Percentiles rank a stretch among this genome's conserved stretches.
These are phyloP conservation scores for Diuraphis noxia DNA, from an alignment of 1,140 invertebrate genomes.

Conservation along the genomic window DNA sequence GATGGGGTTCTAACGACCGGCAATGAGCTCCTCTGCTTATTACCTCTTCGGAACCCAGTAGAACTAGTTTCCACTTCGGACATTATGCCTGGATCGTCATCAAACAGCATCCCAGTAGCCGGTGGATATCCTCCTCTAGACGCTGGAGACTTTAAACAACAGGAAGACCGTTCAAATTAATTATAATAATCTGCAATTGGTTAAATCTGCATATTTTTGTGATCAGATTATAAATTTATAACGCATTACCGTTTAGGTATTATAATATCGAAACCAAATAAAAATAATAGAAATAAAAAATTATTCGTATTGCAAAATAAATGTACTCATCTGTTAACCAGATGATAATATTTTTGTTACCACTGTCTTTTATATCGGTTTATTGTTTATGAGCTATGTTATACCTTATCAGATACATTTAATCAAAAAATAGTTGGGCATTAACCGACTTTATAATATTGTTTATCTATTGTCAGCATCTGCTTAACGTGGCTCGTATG, in stretches of 20 bases:
- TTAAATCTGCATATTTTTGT: background rate
- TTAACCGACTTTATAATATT: no score
- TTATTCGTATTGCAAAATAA: background rate
- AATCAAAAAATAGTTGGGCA: no score
- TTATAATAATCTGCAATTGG: background rate
- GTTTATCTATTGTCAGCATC: no score
- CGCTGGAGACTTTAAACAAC: slow-evolving; percentile 67
- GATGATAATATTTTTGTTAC: no score
- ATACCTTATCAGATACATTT: no score
- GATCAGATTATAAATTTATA: background rate
- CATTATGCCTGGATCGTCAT: slow-evolving; percentile 96
- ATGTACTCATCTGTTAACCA: background rate
- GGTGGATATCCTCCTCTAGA: slow-evolving; percentile 74
- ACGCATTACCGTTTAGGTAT: background rate
- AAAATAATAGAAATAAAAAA: background rate
- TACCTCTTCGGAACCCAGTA: slow-evolving; percentile 85
- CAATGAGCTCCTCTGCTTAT: slow-evolving; percentile 86
- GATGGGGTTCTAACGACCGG: slow-evolving; percentile 93
- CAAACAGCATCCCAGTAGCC: slow-evolving; percentile 76
- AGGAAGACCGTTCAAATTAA: slow-evolving; percentile 50
- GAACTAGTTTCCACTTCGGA: slow-evolving; percentile 93
- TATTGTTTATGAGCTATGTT: no score
- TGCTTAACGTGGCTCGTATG: no score
- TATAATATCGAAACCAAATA: background rate
- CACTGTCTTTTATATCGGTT: no score